Evolutionary conservation across 2,888 invertebrate species (phyloP).

Genomic region (Xanthostigma xanthostigma): DNA sequence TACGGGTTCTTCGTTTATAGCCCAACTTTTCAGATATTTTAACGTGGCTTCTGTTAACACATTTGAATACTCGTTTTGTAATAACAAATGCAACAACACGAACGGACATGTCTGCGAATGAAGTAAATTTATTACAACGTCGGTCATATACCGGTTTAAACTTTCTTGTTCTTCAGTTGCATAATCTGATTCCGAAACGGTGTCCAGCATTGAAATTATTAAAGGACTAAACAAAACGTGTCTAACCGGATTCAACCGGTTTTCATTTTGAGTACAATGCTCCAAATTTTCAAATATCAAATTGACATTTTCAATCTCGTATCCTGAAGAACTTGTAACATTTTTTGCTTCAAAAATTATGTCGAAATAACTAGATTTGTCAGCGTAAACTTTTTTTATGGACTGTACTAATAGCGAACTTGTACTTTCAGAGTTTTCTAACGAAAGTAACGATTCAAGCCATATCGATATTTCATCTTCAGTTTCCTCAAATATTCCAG

Average conservation of each 20-base stretch:
- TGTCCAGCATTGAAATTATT: constrained; percentile 26
- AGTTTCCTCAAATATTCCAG: constrained; percentile 47
- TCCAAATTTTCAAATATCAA: constrained; percentile 29
- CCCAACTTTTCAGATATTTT: constrained; percentile 38
- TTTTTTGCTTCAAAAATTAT: constrained; percentile 10
- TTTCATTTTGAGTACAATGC: constrained; percentile 13
- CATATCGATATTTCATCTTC: constrained; percentile 52
- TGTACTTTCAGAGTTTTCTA: constrained; percentile 15
- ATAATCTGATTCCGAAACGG: constrained; percentile 18
- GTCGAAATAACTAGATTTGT: constrained; percentile 16
- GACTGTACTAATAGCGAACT: constrained; percentile 19
- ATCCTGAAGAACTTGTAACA: not conserved
- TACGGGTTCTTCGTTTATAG: constrained; percentile 21
- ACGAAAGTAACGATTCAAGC: constrained; percentile 33
- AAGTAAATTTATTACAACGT: constrained; percentile 36
- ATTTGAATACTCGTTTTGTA: too few species aligned
- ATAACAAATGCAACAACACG: too few species aligned
- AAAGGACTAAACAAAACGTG: constrained; percentile 20
- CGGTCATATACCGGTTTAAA: constrained; percentile 28
- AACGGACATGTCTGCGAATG: constrained; percentile 39
- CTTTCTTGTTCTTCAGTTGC: constrained; percentile 11
- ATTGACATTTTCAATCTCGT: constrained; percentile 15
- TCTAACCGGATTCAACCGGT: constrained; percentile 9
- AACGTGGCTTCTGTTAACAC: constrained; percentile 21
- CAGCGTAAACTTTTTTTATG: constrained; percentile 14